Conservation (phyloP, 2,888 invertebrate genomes). For the Noctua janthina region DNA sequence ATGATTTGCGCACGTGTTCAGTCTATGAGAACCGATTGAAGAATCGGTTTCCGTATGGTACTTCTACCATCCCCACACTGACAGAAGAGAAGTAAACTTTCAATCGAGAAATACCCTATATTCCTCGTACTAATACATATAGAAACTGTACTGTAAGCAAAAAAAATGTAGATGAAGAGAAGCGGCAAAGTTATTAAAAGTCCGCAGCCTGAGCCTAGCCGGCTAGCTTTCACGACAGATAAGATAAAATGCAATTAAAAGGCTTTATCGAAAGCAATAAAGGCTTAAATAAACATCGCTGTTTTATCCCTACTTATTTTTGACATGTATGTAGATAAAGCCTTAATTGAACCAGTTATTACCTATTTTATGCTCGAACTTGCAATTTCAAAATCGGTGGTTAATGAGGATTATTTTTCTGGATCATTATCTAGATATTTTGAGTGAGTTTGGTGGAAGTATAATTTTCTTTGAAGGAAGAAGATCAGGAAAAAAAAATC, state of each 20-base stretch:
- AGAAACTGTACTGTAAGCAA: neutral
- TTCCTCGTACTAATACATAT: neutral
- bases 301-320: constrained; percentile 39
- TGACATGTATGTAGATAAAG: constrained; percentile 12
- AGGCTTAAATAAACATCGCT: constrained; percentile 26
- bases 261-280: constrained; percentile 34
- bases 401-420: neutral
- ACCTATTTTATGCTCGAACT: constrained; percentile 10
- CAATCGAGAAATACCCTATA: constrained; percentile 6
- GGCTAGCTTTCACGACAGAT: constrained; percentile 34
- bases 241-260: constrained; percentile 44
- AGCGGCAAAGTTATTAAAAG: constrained; percentile 31
- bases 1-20: constrained; percentile 2
- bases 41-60: no score
- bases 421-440: neutral
- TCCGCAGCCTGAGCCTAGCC: neutral
- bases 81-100: constrained; percentile 6
- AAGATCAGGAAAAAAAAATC: neutral
- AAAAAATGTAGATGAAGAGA: neutral
- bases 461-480: neutral
- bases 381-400: neutral
- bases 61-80: neutral
- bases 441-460: neutral
- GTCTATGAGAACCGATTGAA: neutral
- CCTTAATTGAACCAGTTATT: constrained; percentile 12